These are phyloP conservation scores for Myodes glareolus DNA, from an alignment of 2,113 vertebrate species.

Conservation along the genomic window DNA sequence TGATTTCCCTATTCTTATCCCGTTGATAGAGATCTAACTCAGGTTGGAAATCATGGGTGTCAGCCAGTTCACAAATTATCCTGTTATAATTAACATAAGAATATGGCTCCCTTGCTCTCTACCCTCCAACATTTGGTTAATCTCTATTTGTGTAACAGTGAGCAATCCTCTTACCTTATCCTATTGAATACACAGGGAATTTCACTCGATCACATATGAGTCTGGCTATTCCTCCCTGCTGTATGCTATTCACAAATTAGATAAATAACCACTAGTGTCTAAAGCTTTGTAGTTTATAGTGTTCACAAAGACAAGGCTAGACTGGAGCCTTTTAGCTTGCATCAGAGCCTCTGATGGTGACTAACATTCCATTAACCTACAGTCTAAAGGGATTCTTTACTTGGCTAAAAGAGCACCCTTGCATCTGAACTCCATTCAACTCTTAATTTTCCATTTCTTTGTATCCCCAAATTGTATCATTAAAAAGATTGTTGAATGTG, in stretches of 20 bases:
- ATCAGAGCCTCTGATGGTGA: not conserved
- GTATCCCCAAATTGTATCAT: not conserved
- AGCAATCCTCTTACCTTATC: not conserved
- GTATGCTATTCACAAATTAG: not conserved
- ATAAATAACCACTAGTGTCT: slow-evolving; percentile 9
- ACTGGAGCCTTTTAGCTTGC: not conserved
- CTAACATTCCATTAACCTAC: not conserved
- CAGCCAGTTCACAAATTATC: not conserved
- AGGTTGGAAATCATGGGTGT: not conserved
- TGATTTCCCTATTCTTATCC: not conserved
- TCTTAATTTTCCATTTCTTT: slow-evolving; percentile 1
- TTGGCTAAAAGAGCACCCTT: not conserved
- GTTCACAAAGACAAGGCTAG: not conserved
- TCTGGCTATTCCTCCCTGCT: not conserved
- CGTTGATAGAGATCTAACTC: not conserved
- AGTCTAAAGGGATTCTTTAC: not conserved
- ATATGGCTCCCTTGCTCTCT: not conserved
- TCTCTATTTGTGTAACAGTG: not conserved
- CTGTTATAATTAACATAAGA: not conserved
- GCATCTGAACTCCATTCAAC: not conserved
- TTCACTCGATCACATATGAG: not conserved
- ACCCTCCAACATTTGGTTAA: not conserved
- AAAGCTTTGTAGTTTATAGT: not conserved
- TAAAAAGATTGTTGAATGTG: not conserved
- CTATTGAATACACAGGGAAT: not conserved